Evolutionary conservation across 2,888 invertebrate genomes (phyloP), one percentile per base, ranked within the genome.

Genomic region (Amphiduros pacificus): DNA sequence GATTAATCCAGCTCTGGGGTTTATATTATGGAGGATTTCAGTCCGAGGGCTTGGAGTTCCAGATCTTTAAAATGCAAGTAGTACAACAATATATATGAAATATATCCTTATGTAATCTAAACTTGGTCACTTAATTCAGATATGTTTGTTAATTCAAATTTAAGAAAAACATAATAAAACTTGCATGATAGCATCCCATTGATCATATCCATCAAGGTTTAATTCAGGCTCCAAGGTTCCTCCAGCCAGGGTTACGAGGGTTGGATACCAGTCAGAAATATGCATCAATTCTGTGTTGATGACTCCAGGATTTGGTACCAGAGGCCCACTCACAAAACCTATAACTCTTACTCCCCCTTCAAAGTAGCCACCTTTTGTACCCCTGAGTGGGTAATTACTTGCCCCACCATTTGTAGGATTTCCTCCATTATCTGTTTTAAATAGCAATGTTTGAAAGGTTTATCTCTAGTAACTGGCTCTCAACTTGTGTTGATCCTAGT

Each of bases 11-110:
- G 36, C 62, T 58, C 75, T 60, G 17, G 80, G 79, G 77, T 96
- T 95, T 57, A 96, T 95, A 77, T 94, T 94, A 77, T 94, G 94
- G 0, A 95, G 84, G 9, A 80, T 60, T 44, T 78, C 75, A 28
- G 66, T 68, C 22, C 80, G 70, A 11, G 70, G 72, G 56, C 74
- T 70, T 1, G 59, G 49, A 11, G 9, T 9, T 11, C 36, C 36
- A 36, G 11, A 36, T 9, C 36, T 36, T 9, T 36, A 11, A 36
- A 36, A 36, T 11, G 9, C 9, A 36, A 36, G 9, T 17, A 36
- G 36, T 36, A 17, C n/a, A n/a, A n/a, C n/a, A n/a, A n/a, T n/a
- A n/a, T n/a, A n/a, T n/a, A n/a, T n/a, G n/a, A n/a, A n/a, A n/a
- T n/a, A n/a, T n/a, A n/a, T n/a, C n/a, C n/a, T n/a, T n/a, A n/a